Evolutionary conservation across 1,140 invertebrate genomes (phyloP).

Genomic region (Streblospio benedicti): DNA sequence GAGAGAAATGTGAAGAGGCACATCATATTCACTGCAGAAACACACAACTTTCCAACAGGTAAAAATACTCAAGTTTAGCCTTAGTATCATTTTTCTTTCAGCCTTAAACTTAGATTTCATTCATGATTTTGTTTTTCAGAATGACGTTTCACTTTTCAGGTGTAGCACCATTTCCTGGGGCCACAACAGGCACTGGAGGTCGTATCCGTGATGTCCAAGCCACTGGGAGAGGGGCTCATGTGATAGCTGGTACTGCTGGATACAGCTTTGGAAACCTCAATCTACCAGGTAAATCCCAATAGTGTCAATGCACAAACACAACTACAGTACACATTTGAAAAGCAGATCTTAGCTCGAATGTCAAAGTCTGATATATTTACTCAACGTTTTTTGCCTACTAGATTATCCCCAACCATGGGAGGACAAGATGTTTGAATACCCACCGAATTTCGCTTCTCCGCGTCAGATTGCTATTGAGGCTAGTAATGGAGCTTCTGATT

Average conservation of each 20-base stretch:
- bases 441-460: conserved; percentile 79
- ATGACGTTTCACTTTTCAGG: conserved; percentile 26
- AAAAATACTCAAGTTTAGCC: conserved; percentile 29
- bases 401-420: conserved; percentile 84
- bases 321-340: neutral
- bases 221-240: conserved; percentile 58
- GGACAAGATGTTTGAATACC: conserved; percentile 62
- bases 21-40: conserved; percentile 97
- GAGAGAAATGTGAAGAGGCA: conserved; percentile 59
- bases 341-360: neutral
- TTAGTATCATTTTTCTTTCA: too few relatives aligned
- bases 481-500: conserved; percentile 95
- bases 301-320: neutral
- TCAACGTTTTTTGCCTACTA: conserved; percentile 27
- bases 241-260: conserved; percentile 90
- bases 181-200: conserved; percentile 92
- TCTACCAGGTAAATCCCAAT: conserved; percentile 73
- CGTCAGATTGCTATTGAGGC: conserved; percentile 76
- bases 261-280: conserved; percentile 88
- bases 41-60: conserved; percentile 97
- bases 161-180: conserved; percentile 67
- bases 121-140: neutral
- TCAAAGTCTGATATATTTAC: neutral
- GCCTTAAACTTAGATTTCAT: neutral
- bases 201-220: conserved; percentile 88